phyloP scores from a whole-genome alignment of 2,113 vertebrate genomes.

The Anarrhichthys ocellatus region DNA sequence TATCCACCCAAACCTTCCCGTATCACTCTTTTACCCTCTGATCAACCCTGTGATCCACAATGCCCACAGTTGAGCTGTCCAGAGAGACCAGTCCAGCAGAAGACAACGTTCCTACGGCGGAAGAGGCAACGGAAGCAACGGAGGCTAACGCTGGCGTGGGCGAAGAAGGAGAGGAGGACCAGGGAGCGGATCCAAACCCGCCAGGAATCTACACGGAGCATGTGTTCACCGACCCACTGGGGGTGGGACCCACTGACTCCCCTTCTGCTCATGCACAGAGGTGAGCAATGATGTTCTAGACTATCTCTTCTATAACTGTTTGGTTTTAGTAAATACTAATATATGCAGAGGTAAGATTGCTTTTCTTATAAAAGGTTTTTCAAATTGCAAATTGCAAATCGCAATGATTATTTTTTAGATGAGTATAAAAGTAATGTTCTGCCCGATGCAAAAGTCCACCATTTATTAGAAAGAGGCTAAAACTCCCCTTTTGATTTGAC shows the following conservation, averaged over 20 bases:
- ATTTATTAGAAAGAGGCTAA: neutral
- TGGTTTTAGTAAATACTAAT: neutral
- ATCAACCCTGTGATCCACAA: neutral
- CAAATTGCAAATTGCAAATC: neutral
- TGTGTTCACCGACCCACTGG: slow-evolving; percentile 91
- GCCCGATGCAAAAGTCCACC: neutral
- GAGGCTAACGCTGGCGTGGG: slow-evolving; percentile 86
- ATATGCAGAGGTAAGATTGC: neutral
- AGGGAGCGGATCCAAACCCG: slow-evolving; percentile 74
- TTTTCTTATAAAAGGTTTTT: neutral
- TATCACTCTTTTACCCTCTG: neutral
- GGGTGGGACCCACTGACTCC: slow-evolving; percentile 78
- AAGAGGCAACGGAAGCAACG: slow-evolving; percentile 95
- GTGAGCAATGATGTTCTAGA: slow-evolving; percentile 39
- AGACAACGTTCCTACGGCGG: slow-evolving; percentile 88
- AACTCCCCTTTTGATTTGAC: neutral
- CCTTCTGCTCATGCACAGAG: slow-evolving; percentile 53
- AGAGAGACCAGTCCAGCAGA: slow-evolving; percentile 81
- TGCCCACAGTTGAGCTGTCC: slow-evolving; percentile 71
- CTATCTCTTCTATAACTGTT: neutral
- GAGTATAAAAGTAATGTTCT: neutral
- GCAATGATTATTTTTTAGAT: neutral
- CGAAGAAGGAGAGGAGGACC: slow-evolving; percentile 82
- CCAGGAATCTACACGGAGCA: slow-evolving; percentile 94
- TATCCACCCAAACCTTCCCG: neutral